Conservation (phyloP, 2,888 invertebrate species). For the Oxycera nigricornis region DNA sequence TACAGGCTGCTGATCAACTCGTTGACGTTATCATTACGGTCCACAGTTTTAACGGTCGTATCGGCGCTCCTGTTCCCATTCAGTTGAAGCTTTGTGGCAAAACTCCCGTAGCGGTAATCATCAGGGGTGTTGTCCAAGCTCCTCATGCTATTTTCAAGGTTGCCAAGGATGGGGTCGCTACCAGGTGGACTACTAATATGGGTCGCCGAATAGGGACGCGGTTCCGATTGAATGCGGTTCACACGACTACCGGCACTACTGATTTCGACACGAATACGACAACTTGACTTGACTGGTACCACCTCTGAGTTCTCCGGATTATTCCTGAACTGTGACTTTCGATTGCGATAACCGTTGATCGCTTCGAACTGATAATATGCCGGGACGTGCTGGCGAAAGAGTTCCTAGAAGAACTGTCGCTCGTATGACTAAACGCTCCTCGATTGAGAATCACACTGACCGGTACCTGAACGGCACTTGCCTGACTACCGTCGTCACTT, state of each 20-base stretch:
- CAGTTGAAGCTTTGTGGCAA: not conserved
- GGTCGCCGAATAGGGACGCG: not conserved
- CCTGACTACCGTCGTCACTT: not conserved
- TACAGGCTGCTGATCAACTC: slow-evolving; percentile 26
- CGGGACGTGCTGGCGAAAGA: slow-evolving; percentile 21
- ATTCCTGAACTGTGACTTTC: not conserved
- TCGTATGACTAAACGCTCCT: not conserved
- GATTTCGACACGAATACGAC: slow-evolving; percentile 53
- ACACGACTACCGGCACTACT: slow-evolving; percentile 9
- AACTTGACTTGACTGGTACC: not conserved
- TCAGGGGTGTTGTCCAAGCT: slow-evolving; percentile 11
- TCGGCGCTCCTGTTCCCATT: not conserved
- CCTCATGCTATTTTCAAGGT: slow-evolving; percentile 26
- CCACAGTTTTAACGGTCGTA: not conserved
- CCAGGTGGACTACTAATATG: not conserved
- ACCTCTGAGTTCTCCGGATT: not conserved
- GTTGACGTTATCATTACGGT: slow-evolving; percentile 21
- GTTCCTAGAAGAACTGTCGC: not conserved
- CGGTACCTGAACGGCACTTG: not conserved
- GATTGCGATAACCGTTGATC: slow-evolving; percentile 35
- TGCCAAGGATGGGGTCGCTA: not conserved
- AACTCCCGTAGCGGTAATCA: slow-evolving; percentile 15
- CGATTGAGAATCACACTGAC: not conserved
- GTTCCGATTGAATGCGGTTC: not conserved
- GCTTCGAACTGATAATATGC: slow-evolving; percentile 32